Conservation (phyloP, 1,140 invertebrate genomes). For the Camponotus vicinus region DNA sequence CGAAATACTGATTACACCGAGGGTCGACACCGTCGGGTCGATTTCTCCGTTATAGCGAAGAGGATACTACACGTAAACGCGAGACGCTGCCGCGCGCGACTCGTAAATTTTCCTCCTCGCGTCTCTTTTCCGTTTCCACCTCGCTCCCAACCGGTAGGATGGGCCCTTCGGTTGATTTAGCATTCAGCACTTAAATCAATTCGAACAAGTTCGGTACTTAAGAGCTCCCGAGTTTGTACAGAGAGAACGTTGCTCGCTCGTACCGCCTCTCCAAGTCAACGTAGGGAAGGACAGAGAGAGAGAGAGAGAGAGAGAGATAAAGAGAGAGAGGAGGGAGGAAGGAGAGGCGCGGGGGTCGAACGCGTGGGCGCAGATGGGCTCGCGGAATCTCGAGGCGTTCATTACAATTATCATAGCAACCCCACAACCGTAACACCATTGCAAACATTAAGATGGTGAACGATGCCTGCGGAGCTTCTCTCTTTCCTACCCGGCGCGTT, state of each 20-base stretch:
- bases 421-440: constrained; percentile 82
- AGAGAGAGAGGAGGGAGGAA: constrained; percentile 7
- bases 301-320: no score
- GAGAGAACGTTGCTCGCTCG: constrained; percentile 76
- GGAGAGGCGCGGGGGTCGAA: constrained; percentile 38
- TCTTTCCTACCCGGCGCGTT: constrained; percentile 50
- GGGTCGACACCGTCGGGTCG: constrained; percentile 58
- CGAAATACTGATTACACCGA: constrained; percentile 71
- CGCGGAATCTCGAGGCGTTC: constrained; percentile 84
- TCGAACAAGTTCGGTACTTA: constrained; percentile 86
- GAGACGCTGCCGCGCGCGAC: constrained; percentile 60
- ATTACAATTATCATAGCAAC: constrained; percentile 85
- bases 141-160: constrained; percentile 61
- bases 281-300: neutral
- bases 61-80: constrained; percentile 66
- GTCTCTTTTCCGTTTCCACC: constrained; percentile 38
- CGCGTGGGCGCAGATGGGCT: constrained; percentile 84
- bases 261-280: constrained; percentile 76
- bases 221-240: constrained; percentile 83
- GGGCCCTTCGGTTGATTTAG: constrained; percentile 84
- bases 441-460: constrained; percentile 73
- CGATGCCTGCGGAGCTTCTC: constrained; percentile 52
- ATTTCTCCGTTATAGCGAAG: constrained; percentile 26
- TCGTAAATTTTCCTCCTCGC: constrained; percentile 71
- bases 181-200: constrained; percentile 87